Conservation (phyloP, 1,140 invertebrate species). For the Ptiloglossa arizonensis region DNA sequence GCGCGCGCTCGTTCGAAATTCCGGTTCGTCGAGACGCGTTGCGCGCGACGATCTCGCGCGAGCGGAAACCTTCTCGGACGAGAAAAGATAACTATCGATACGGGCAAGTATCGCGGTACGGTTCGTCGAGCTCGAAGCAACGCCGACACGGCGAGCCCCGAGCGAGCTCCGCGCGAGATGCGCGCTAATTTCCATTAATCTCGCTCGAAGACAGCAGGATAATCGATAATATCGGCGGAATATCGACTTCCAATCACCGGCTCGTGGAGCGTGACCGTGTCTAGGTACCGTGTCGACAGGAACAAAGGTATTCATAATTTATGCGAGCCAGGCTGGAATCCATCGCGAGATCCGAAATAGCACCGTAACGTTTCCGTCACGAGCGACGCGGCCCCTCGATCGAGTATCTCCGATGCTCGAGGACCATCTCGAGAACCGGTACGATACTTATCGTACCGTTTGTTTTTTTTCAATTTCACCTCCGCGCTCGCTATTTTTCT, state of each 20-base stretch:
- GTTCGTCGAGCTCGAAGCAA: neutral
- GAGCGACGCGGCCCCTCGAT: neutral
- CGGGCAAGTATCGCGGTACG: neutral
- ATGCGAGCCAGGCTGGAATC: neutral
- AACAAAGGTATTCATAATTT: slow-evolving; percentile 45
- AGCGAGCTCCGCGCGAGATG: slow-evolving; percentile 5
- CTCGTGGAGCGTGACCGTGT: neutral
- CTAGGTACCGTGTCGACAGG: slow-evolving; percentile 25
- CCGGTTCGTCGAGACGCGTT: no score
- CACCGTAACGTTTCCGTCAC: neutral
- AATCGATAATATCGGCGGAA: slow-evolving; percentile 47
- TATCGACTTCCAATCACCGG: slow-evolving; percentile 47
- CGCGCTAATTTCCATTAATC: slow-evolving; percentile 48
- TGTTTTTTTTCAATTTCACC: no score
- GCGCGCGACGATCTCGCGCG: no score
- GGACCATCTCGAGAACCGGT: no score
- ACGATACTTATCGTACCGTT: no score
- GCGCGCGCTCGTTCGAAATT: neutral
- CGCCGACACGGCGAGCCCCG: neutral
- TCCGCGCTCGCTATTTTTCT: no score
- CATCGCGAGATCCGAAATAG: neutral
- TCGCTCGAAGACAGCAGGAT: slow-evolving; percentile 20
- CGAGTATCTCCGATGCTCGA: no score
- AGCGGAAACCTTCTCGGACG: neutral
- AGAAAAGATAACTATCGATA: no score